Evolutionary conservation across 2,113 vertebrate species (phyloP).

Genomic region (Eolophus roseicapilla): DNA sequence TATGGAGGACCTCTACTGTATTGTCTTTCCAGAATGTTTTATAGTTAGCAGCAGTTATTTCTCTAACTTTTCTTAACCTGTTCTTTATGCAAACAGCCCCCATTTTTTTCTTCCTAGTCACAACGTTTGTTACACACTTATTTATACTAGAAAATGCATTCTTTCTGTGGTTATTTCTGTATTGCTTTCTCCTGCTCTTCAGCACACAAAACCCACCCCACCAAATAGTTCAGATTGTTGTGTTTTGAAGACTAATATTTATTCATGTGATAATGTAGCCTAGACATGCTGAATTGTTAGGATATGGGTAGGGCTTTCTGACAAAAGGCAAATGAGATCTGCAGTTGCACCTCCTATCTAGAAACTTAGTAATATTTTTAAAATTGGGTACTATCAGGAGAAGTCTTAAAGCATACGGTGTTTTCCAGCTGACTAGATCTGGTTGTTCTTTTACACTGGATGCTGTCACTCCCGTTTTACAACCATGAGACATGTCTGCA

Average conservation of each 20-base stretch:
- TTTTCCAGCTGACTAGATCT: neutral
- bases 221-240: neutral
- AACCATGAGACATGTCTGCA: neutral
- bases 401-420: neutral
- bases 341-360: fast-evolving
- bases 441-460: neutral
- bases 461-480: neutral
- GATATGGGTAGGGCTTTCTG: neutral
- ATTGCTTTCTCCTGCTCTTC: neutral
- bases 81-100: neutral
- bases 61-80: neutral
- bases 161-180: neutral
- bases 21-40: conserved; percentile 39
- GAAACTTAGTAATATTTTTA: neutral
- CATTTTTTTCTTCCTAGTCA: neutral
- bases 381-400: neutral
- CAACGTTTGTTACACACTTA: neutral
- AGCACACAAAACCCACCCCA: neutral
- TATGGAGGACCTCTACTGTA: conserved; percentile 13
- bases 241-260: neutral
- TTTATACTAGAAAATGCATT: neutral
- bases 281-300: neutral
- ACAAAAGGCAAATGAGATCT: neutral
- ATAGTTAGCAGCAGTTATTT: conserved; percentile 17
- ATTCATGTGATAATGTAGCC: neutral